Evolutionary conservation across 2,797 vertebrate genomes (phyloP).

Genomic region (Hemitrygon akajei): DNA sequence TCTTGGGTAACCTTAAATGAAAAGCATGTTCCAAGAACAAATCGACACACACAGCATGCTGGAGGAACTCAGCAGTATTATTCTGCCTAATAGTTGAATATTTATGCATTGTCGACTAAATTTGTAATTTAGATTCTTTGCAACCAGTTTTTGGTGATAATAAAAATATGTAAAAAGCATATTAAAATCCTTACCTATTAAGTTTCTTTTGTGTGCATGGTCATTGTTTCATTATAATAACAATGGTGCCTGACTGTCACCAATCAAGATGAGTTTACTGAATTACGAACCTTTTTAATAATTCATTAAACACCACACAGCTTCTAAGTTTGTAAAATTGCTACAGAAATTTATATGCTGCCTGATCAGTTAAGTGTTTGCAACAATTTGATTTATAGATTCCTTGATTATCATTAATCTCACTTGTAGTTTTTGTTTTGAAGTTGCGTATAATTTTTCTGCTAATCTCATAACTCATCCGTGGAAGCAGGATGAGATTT

Average conservation of each 20-base stretch:
- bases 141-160: neutral
- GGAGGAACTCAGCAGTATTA: too few relatives aligned
- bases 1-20: neutral
- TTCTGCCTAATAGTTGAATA: neutral
- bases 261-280: neutral
- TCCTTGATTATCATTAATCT: neutral
- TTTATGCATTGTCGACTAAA: neutral
- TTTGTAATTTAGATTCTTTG: neutral
- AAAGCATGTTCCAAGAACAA: constrained; percentile 4
- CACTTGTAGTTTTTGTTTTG: neutral
- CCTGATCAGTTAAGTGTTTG: neutral
- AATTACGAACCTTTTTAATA: neutral
- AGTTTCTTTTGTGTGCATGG: neutral
- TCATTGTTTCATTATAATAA: neutral
- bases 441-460: neutral
- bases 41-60: too few relatives aligned
- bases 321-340: too few relatives aligned
- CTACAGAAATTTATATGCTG: too few relatives aligned
- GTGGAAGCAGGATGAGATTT: neutral
- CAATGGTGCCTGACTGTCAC: neutral
- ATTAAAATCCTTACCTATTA: neutral
- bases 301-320: neutral
- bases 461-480: neutral
- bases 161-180: neutral
- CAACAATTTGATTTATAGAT: neutral